Base-by-base conservation (phyloP, 1,140 invertebrate species). In the Scaptomyza pallida region DNA sequence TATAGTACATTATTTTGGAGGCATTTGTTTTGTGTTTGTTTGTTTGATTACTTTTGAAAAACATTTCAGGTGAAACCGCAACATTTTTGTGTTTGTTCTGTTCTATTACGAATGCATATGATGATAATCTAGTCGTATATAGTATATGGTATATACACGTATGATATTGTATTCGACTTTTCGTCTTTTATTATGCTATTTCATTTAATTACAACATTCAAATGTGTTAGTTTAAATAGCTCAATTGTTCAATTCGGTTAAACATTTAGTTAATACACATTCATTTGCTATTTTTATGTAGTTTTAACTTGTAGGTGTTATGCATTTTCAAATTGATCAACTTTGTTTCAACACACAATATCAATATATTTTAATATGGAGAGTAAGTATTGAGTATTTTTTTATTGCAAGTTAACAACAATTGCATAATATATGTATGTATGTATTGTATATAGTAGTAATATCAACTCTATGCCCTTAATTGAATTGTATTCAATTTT, bases 1-100 rank as follows among this genome's bases (percentile, higher is more conserved):
- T 70, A 9, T 37, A n/a, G n/a, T n/a, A 26, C 23, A 26, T 23
- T 16, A 43, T 52, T 61, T n/a, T 1, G 37, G 56, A 60, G 56
- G 56, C 56, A 51, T 37, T 55, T 48, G 10, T 43, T 12, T 43
- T 30, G 3, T 30, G 19, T 62, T 45, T 44, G 19, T 9, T n/a
- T n/a, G n/a, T n/a, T n/a, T n/a, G n/a, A n/a, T n/a, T n/a, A n/a
- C n/a, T 13, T 15, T 45, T 23, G 30, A 55, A 37, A 55, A 44
- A 35, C 52, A 26, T 43, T 55, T 41, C 4, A 43, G 37, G 13
- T 55, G 52, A 55, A 55, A 55, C 52, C 52, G 37, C 37, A 41
- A 43, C 21, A 54, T 55, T 43, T 41, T 23, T 41, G 4, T 16
- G n/a, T 37, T 26, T 48, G n/a, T 48, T 26, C 33, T 52, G n/a